Evolutionary conservation across 2,113 vertebrate species (phyloP), one percentile per base, ranked within the genome.

Genomic region (Festucalex cinctus): DNA sequence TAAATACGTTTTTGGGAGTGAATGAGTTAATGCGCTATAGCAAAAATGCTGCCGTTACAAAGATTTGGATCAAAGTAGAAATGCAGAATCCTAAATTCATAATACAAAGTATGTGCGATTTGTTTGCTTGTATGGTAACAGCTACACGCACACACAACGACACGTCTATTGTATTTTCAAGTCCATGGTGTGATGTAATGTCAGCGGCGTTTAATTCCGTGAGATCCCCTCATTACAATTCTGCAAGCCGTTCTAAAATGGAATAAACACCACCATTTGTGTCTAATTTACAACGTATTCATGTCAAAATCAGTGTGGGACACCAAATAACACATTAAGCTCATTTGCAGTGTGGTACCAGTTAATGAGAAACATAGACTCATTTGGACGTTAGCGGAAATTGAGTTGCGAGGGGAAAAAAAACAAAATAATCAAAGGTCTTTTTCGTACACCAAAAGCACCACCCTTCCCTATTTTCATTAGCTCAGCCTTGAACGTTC

Each of bases 341-440:
- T 85, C 74, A 65, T 75, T 84, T 78, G 48, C 66, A 68, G 24
- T 69, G 62, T 46, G 43, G 43, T 9, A 43, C 46, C 37, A 36
- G 48, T 71, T 88, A 88, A 86, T 85, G 82, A 85, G 57, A 46
- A 77, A 72, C 75, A 74, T 78, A 81, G 57, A 78, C 44, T 81
- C 79, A 85, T 91, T 88, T 91, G 78, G 76, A 78, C 79, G 71
- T 78, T 83, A 86, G 85, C 83, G 70, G 77, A 85, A 85, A 76
- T 68, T 37, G 51, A 77, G 74, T 88, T 82, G 74, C 71, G 73
- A 78, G 74, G 65, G 80, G 57, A 82, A 58, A 48, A 37, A 26
- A 59, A 68, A 69, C 68, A 84, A 70, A 63, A 22, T 22, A 66
- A 63, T 71, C 41, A 2, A 49, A 49, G 22, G 14, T 10, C 10